Evolutionary conservation across 2,113 vertebrate species (phyloP).

Genomic region (Hylia prasina): DNA sequence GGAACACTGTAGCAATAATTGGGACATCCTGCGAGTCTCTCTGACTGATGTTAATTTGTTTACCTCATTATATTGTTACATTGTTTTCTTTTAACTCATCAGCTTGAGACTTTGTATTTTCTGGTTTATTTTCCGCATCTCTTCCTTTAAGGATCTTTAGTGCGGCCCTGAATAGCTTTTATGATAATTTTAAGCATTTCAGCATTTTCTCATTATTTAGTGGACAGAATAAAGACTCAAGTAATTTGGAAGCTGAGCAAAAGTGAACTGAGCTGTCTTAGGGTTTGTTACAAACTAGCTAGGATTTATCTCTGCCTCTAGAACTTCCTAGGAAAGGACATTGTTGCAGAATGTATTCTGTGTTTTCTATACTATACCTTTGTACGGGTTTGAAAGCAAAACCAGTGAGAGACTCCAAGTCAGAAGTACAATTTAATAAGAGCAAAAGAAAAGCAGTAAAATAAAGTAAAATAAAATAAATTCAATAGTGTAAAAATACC

Average conservation of each 20-base stretch:
- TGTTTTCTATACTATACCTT: not conserved
- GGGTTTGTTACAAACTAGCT: not conserved
- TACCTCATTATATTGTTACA: not conserved
- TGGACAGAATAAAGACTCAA: not conserved
- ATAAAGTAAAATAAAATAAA: too few species aligned
- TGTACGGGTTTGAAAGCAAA: too few species aligned
- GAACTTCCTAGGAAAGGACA: not conserved
- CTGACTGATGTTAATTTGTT: not conserved
- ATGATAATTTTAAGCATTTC: not conserved
- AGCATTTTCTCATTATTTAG: not conserved
- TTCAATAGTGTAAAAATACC: too few species aligned
- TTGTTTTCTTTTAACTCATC: not conserved
- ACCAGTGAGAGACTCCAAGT: too few species aligned
- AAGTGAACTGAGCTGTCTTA: not conserved
- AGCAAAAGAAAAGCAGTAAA: too few species aligned
- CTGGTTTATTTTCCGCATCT: not conserved
- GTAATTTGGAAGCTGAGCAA: not conserved
- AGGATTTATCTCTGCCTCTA: not conserved
- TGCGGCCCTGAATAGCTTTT: not conserved
- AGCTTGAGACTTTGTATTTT: not conserved
- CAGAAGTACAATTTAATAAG: too few species aligned
- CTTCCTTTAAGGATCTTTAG: not conserved
- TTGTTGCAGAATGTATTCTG: accelerated
- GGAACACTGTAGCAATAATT: too few species aligned
- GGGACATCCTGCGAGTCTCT: not conserved